These are phyloP conservation scores for Hyposoter didymator DNA, from an alignment of 2,888 invertebrate genomes.

Conservation along the genomic window DNA sequence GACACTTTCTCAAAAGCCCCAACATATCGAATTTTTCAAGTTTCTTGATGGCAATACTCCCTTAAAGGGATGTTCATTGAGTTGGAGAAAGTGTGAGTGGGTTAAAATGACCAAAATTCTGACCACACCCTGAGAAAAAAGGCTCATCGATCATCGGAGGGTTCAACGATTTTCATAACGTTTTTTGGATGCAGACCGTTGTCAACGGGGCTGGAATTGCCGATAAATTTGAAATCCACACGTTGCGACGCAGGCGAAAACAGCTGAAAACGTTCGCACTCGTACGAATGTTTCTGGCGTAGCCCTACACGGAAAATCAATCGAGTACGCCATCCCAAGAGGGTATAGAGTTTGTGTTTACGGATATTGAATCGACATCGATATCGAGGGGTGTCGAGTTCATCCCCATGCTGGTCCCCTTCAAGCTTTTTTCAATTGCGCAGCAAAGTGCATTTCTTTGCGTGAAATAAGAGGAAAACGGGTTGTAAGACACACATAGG, in stretches of 20 bases:
- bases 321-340: neutral
- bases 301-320: constrained; percentile 8
- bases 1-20: no score
- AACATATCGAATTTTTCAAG: no score
- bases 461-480: neutral
- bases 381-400: neutral
- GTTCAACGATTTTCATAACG: neutral
- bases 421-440: neutral
- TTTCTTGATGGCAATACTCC: no score
- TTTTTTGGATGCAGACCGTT: neutral
- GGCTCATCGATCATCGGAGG: neutral
- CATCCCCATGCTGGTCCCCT: neutral
- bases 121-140: neutral
- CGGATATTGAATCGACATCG: neutral
- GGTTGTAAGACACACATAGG: neutral
- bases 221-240: neutral
- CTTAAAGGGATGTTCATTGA: neutral
- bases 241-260: neutral
- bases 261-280: neutral
- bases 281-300: neutral
- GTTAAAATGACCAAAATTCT: neutral
- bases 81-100: neutral
- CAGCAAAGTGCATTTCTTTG: neutral
- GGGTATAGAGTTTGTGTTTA: constrained; percentile 3
- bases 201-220: neutral